Base-by-base conservation (phyloP, 2,797 vertebrate species). In the Spea hammondii region DNA sequence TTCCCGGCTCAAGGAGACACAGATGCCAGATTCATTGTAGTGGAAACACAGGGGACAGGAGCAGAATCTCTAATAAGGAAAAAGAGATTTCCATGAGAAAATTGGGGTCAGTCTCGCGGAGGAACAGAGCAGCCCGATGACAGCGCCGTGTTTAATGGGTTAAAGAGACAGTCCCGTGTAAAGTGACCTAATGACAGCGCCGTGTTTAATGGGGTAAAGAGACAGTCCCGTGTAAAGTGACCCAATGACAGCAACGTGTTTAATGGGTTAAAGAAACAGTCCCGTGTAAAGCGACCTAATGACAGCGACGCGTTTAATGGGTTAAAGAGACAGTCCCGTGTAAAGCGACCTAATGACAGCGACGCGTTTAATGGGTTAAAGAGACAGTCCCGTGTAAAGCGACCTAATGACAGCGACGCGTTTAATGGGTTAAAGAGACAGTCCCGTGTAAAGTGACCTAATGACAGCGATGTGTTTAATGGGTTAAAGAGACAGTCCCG, bases 1-100 rank as follows among this genome's bases (percentile, higher is more conserved):
- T 17, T 73, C 70, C 47, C 6, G 70, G 64, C 51, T 79, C 70
- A 73, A 79, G 77, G 77, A 79, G 64, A 73, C 70, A 57, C 50
- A 72, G 70, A 66, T 72, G 51, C 14, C 14, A 62, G 47, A 78
- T 66, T 59, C 70, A 55, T 17, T 17, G 17, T 59, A 78, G 59
- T 78, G 51, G 62, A 72, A 67, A 67, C 4, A 10, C 17, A 17
- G 17, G 17, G 53, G 47, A 79, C 53, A 8, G 53, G 11, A 50
- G n/a, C 14, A 4, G 70, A 78, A 78, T 78, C 6, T 54, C 47
- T 65, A 78, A 78, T 66, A 54, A 47, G 53, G 1, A 13, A 14
- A 6, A n/a, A 47, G 60, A 72, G 9, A 51, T 17, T 12, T 57
- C n/a, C 5, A 9, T 12, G 13, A 2, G 17, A 17, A 17, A 17